Percentiles rank a stretch among this genome's conserved stretches.
phyloP scores from a whole-genome alignment of 2,888 invertebrate genomes.

The Stegophylla sp. region DNA sequence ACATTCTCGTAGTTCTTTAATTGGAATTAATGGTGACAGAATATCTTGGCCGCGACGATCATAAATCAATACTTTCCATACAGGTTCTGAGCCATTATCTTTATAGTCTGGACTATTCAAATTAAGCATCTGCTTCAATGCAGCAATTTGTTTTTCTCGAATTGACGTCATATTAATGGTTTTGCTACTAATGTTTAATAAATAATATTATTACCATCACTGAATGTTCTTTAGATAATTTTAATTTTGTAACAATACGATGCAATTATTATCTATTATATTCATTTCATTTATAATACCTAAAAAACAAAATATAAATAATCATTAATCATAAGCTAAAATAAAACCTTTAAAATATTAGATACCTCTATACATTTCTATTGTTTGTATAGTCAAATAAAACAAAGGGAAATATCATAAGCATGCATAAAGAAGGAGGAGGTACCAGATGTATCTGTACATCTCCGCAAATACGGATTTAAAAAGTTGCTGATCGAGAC shows the following conservation, averaged over 20 bases:
- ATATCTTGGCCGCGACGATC: conserved; percentile 97
- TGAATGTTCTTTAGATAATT: neutral
- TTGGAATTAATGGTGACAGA: conserved; percentile 93
- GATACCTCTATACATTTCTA: too few relatives aligned
- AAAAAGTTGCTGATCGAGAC: too few relatives aligned
- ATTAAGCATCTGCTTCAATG: conserved; percentile 94
- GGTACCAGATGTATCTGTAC: too few relatives aligned
- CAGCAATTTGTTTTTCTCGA: conserved; percentile 65
- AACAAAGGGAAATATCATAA: too few relatives aligned
- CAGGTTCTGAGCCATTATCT: conserved; percentile 81
- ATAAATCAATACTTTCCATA: conserved; percentile 96
- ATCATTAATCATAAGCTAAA: neutral
- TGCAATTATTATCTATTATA: neutral
- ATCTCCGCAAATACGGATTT: too few relatives aligned
- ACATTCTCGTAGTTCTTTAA: conserved; percentile 92
- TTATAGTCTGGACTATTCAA: conserved; percentile 83
- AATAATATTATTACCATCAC: conserved; percentile 27
- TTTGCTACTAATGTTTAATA: conserved; percentile 2
- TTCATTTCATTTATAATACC: conserved; percentile 10
- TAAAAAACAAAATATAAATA: conserved; percentile 16
- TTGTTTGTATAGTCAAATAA: too few relatives aligned
- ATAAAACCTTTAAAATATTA: too few relatives aligned
- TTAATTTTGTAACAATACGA: neutral
- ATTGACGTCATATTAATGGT: conserved; percentile 49
- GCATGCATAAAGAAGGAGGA: too few relatives aligned